Conservation (phyloP, 2,797 vertebrate species). For the Betta splendens region DNA sequence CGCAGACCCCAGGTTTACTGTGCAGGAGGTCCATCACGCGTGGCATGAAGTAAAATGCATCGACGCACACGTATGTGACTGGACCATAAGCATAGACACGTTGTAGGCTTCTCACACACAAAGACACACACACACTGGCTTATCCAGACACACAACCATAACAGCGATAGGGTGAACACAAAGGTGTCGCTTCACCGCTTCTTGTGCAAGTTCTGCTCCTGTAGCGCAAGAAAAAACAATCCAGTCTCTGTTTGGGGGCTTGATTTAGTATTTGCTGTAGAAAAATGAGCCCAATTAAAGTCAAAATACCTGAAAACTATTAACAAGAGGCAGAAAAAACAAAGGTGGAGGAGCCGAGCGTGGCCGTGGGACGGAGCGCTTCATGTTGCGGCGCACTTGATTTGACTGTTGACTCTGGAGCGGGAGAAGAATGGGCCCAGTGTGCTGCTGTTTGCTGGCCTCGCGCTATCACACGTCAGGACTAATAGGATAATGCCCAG, state of each 20-base stretch:
- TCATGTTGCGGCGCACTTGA: constrained; percentile 37
- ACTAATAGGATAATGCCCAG: constrained; percentile 51
- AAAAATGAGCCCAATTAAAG: constrained; percentile 12
- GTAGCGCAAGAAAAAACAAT: constrained; percentile 33
- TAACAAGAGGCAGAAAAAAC: constrained; percentile 4
- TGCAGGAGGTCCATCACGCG: no score
- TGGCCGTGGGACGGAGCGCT: not conserved
- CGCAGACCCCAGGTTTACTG: no score
- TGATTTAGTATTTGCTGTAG: constrained; percentile 36
- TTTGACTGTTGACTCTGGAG: constrained; percentile 45
- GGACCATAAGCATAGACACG: constrained; percentile 22
- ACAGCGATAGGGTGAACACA: constrained; percentile 39
- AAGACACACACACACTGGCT: constrained; percentile 38
- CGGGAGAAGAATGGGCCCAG: constrained; percentile 53
- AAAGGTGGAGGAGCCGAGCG: not conserved
- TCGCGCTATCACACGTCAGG: constrained; percentile 47
- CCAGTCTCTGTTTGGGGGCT: constrained; percentile 29
- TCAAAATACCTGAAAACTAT: constrained; percentile 47
- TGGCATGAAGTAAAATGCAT: no score
- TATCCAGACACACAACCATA: constrained; percentile 42
- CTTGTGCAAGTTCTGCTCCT: constrained; percentile 59
- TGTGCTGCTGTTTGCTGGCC: constrained; percentile 60
- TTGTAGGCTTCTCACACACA: constrained; percentile 19
- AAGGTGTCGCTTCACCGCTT: constrained; percentile 39
- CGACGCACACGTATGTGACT: constrained; percentile 14